Evolutionary conservation across 2,797 vertebrate species (phyloP).

Genomic region (Liasis olivaceus): DNA sequence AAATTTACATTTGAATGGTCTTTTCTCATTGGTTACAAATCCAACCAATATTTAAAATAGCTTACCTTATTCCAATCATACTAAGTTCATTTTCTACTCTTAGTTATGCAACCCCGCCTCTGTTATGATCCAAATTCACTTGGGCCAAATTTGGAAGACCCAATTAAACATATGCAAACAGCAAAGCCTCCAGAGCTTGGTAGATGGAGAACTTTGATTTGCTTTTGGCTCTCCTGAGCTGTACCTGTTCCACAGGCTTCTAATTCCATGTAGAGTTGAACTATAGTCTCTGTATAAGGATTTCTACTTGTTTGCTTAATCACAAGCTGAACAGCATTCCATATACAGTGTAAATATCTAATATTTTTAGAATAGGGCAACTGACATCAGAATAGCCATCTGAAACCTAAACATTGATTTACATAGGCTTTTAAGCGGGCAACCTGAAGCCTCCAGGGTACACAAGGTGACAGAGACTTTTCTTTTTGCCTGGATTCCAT

Average conservation of each 20-base stretch:
- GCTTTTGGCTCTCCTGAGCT: neutral
- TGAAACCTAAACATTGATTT: neutral
- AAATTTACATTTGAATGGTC: neutral
- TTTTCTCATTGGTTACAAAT: neutral
- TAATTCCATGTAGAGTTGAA: neutral
- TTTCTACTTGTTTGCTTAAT: neutral
- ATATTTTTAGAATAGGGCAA: neutral
- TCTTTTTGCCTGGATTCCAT: neutral
- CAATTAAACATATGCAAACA: neutral
- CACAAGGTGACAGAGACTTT: neutral
- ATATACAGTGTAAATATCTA: neutral
- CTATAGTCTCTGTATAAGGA: neutral
- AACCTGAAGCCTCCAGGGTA: neutral
- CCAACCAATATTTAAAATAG: slow-evolving; percentile 6
- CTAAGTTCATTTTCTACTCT: neutral
- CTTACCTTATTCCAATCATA: neutral
- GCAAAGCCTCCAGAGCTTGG: neutral
- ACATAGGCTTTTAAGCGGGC: neutral
- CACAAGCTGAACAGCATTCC: neutral
- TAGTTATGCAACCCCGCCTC: neutral
- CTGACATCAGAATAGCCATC: neutral
- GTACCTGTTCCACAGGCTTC: neutral
- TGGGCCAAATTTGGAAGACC: neutral
- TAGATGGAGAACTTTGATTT: neutral
- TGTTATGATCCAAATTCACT: neutral